Conservation (phyloP, 1,140 invertebrate genomes). For the Whitmania pigra region DNA sequence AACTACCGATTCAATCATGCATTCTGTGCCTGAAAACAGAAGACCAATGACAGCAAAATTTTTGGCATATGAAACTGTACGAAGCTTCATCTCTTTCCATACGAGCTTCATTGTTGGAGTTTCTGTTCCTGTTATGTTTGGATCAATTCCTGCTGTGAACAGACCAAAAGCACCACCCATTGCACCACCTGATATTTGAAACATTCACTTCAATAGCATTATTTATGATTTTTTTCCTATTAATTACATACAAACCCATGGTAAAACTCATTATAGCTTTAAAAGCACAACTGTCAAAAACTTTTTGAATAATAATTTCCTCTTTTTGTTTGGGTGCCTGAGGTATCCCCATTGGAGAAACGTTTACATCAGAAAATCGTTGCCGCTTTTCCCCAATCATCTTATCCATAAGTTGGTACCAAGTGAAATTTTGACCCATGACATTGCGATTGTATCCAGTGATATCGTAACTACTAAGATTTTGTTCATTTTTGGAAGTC, state of each 20-base stretch:
- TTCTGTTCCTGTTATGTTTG: slow-evolving; percentile 60
- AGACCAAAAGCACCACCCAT: slow-evolving; percentile 82
- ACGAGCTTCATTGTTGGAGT: slow-evolving; percentile 44
- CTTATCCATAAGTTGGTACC: slow-evolving; percentile 16
- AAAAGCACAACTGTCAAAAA: slow-evolving; percentile 81
- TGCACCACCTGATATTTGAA: slow-evolving; percentile 60
- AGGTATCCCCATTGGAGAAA: slow-evolving; percentile 15
- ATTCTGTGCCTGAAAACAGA: slow-evolving; percentile 83
- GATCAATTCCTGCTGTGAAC: slow-evolving; percentile 88
- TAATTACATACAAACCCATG: slow-evolving; percentile 49
- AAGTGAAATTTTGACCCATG: slow-evolving; percentile 7
- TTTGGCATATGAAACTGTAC: slow-evolving; percentile 82
- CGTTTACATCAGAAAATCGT: background rate
- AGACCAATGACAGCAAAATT: slow-evolving; percentile 90
- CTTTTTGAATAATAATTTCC: slow-evolving; percentile 52
- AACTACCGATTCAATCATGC: slow-evolving; percentile 64
- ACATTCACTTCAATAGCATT: background rate
- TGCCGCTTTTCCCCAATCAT: slow-evolving; percentile 23
- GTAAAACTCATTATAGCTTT: slow-evolving; percentile 80
- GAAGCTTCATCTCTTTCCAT: slow-evolving; percentile 70
- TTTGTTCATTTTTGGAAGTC: too few species aligned
- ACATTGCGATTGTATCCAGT: too few species aligned
- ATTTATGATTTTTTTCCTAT: background rate
- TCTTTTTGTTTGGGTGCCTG: slow-evolving; percentile 29
- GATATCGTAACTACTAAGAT: too few species aligned